Conservation (phyloP, 2,888 invertebrate species). For the Scaptomyza parva region DNA sequence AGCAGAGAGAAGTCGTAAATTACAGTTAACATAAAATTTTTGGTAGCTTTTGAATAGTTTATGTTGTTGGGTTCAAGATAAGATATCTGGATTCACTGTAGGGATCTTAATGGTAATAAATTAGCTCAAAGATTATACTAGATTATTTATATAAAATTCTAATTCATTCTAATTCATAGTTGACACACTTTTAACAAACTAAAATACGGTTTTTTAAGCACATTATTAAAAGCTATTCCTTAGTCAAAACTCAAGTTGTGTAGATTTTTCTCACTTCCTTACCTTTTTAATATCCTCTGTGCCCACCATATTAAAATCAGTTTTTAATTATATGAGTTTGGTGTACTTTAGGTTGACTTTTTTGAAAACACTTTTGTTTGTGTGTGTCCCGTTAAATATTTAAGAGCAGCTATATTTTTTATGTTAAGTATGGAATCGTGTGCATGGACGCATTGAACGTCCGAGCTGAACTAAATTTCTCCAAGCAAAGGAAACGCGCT, state of each 20-base stretch:
- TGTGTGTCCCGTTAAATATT: slow-evolving; percentile 7
- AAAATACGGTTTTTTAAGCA: no score
- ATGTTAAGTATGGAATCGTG: slow-evolving; percentile 55
- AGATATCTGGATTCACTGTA: slow-evolving; percentile 21
- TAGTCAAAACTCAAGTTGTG: no score
- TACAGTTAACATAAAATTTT: slow-evolving; percentile 20
- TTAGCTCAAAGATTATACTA: slow-evolving; percentile 2
- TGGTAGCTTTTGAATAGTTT: slow-evolving; percentile 1
- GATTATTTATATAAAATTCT: slow-evolving; percentile 7
- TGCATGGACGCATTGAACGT: slow-evolving; percentile 63
- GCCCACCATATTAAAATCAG: slow-evolving; percentile 48
- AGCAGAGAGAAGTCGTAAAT: slow-evolving; percentile 29
- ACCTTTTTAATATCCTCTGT: slow-evolving; percentile 66
- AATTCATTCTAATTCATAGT: background rate
- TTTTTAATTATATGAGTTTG: background rate
- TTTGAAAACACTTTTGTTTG: slow-evolving; percentile 3
- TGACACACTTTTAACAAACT: no score
- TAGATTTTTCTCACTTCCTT: background rate
- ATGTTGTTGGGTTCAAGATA: slow-evolving; percentile 34
- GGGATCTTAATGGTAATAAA: slow-evolving; percentile 14
- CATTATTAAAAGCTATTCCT: no score
- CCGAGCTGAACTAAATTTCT: slow-evolving; percentile 77
- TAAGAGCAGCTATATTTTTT: slow-evolving; percentile 1
- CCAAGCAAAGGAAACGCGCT: slow-evolving; percentile 75
- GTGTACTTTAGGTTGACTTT: background rate